Conservation (phyloP, 35 echinoderm and acorn worm species). For the Heliocidaris erythrogramma region DNA sequence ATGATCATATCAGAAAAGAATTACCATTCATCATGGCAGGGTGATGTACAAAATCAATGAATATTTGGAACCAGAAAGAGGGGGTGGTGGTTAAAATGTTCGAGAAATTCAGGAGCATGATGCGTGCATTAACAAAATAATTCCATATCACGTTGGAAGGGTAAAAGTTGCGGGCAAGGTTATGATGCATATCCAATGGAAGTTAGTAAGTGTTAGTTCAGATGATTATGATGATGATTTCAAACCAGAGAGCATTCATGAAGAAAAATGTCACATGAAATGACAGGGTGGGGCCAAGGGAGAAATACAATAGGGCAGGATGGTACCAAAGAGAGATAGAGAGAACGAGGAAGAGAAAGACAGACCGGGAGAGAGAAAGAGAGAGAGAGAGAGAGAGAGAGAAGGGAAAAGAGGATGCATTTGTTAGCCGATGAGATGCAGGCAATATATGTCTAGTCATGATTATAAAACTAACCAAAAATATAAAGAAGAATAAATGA, state of each 20-base stretch:
- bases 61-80: neutral
- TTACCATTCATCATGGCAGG: neutral
- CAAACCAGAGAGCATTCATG: constrained; percentile 9
- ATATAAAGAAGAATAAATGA: constrained; percentile 29
- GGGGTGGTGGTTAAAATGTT: neutral
- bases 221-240: neutral
- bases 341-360: neutral
- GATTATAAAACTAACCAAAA: neutral
- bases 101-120: neutral
- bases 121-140: neutral
- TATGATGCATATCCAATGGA: neutral
- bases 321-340: neutral
- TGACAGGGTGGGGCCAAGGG: neutral
- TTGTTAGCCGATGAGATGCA: constrained; percentile 50
- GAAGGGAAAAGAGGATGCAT: neutral
- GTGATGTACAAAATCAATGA: neutral
- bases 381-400: neutral
- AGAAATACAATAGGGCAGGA: neutral
- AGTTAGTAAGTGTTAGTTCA: neutral
- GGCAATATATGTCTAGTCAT: constrained; percentile 13
- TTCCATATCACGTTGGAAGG: neutral
- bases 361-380: neutral
- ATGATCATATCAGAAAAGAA: neutral
- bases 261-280: neutral
- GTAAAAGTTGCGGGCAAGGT: neutral